Conservation (phyloP, 2,113 vertebrate genomes). For the Dasypus novemcinctus region DNA sequence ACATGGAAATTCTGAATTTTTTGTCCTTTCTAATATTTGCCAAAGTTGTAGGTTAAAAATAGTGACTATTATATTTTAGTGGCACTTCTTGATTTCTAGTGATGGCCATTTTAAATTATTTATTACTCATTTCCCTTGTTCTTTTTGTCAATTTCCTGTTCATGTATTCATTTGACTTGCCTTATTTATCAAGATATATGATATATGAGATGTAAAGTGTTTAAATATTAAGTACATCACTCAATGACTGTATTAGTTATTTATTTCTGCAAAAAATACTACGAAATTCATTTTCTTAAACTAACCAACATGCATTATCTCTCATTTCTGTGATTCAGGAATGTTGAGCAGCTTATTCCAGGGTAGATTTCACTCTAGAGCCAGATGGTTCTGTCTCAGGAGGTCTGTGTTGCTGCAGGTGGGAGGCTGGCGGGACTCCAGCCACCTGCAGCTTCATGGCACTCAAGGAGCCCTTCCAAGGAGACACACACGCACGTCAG, state of each 20-base stretch:
- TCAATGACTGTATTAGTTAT: not conserved
- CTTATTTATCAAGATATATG: not conserved
- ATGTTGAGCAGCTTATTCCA: not conserved
- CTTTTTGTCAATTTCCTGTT: not conserved
- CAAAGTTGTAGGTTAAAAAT: not conserved
- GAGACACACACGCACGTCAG: too few relatives aligned
- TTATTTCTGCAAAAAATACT: not conserved
- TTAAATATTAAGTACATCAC: not conserved
- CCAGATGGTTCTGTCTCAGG: not conserved
- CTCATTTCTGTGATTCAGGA: not conserved
- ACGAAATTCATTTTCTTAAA: not conserved
- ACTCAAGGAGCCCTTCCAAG: not conserved
- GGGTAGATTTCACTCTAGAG: too few relatives aligned
- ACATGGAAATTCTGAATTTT: not conserved
- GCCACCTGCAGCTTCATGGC: not conserved
- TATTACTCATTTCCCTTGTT: not conserved
- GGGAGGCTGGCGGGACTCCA: not conserved
- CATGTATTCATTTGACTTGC: not conserved
- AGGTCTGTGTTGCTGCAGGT: fast-evolving
- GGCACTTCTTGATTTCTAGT: not conserved
- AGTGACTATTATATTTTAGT: not conserved
- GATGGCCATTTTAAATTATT: not conserved
- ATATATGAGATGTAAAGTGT: not conserved
- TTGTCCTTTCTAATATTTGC: not conserved
- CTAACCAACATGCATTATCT: not conserved